These are phyloP conservation scores for Vireo altiloquus DNA, from an alignment of 2,113 vertebrate genomes.

Conservation along the genomic window DNA sequence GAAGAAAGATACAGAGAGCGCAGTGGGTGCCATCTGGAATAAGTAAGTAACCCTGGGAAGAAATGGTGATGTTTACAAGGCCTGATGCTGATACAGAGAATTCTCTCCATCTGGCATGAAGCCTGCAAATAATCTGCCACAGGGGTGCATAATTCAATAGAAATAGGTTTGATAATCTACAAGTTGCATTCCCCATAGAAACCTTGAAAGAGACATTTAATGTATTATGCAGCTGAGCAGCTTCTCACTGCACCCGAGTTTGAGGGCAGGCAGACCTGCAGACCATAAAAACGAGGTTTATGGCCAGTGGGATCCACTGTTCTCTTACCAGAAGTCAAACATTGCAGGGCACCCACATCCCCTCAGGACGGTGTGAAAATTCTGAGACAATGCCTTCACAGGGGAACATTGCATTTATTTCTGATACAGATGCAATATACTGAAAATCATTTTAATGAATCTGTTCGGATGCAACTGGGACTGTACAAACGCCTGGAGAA, in stretches of 20 bases:
- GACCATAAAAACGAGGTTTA: neutral
- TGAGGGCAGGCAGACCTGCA: neutral
- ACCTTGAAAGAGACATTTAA: neutral
- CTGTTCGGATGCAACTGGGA: neutral
- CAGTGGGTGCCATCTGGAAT: conserved; percentile 26
- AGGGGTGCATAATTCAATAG: neutral
- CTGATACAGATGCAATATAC: neutral
- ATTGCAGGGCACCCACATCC: neutral
- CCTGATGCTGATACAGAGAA: neutral
- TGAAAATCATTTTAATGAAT: neutral
- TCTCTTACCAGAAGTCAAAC: neutral
- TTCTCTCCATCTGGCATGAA: conserved; percentile 35
- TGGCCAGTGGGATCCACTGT: neutral
- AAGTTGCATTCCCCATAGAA: neutral
- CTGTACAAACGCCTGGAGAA: neutral
- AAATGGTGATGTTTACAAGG: conserved; percentile 40
- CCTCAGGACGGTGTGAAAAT: neutral
- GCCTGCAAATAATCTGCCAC: conserved; percentile 38
- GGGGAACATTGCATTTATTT: neutral
- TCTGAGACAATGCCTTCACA: neutral
- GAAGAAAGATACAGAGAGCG: neutral
- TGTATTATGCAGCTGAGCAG: neutral
- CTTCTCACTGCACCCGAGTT: neutral
- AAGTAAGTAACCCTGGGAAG: conserved; percentile 35
- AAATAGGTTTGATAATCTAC: neutral